Percentiles rank a stretch among this genome's conserved stretches.
Conservation (phyloP, 2,797 vertebrate genomes). For the Meriones psammophilus region DNA sequence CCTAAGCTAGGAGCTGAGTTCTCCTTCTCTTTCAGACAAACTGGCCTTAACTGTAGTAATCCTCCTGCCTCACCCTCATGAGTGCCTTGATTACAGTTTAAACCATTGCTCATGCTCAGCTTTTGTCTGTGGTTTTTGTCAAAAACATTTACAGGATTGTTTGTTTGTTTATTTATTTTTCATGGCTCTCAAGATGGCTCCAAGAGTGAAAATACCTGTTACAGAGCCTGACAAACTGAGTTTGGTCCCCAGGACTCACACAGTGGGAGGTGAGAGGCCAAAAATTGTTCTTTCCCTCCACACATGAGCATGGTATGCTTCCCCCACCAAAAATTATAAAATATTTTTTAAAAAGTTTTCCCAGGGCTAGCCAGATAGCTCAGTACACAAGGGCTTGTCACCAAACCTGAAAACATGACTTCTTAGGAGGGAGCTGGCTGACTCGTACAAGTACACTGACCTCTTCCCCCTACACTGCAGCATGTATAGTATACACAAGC, state of each 20-base stretch:
- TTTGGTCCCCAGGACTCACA: background rate
- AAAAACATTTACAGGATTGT: background rate
- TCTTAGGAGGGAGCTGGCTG: background rate
- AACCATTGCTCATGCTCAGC: background rate
- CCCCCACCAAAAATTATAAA: background rate
- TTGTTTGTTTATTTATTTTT: background rate
- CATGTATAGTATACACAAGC: too few relatives aligned
- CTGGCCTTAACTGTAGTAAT: background rate
- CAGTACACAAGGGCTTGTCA: background rate
- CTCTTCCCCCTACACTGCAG: too few relatives aligned
- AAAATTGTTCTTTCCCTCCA: background rate
- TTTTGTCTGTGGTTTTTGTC: background rate
- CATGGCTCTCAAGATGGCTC: background rate
- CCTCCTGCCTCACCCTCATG: background rate
- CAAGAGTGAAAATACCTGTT: background rate
- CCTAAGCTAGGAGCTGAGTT: background rate
- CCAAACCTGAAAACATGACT: background rate
- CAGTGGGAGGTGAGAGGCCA: background rate
- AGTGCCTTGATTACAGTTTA: background rate
- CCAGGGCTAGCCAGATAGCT: background rate
- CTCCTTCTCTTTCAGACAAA: background rate
- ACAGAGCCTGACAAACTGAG: background rate
- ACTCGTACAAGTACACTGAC: too few relatives aligned
- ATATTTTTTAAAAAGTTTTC: background rate
- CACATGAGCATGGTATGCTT: background rate